Evolutionary conservation across 2,888 invertebrate genomes (phyloP).

Genomic region (Augiades crinisus): DNA sequence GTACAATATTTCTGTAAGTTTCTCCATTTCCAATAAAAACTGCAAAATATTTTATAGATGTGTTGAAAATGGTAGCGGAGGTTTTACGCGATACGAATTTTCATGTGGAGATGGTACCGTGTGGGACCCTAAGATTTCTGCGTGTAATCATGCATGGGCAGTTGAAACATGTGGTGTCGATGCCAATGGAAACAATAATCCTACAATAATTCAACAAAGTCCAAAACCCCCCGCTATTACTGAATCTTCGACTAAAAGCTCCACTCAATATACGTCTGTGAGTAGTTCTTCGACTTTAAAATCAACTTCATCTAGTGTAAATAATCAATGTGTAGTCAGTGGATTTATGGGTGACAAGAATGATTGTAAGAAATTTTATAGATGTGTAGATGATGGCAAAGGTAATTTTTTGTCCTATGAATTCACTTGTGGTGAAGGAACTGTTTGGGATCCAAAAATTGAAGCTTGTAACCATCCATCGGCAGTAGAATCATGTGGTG

Average conservation of each 20-base stretch:
- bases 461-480: conserved; percentile 81
- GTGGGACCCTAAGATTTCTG: conserved; percentile 80
- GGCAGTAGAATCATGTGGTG: conserved; percentile 62
- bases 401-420: conserved; percentile 82
- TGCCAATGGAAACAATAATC: not conserved
- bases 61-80: conserved; percentile 77
- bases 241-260: not conserved
- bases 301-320: conserved; percentile 5
- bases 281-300: conserved; percentile 4
- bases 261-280: conserved; percentile 1
- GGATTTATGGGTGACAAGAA: conserved; percentile 86
- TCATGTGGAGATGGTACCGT: conserved; percentile 85
- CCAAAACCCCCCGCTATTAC: not conserved
- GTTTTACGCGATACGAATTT: conserved; percentile 82
- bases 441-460: conserved; percentile 80
- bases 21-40: conserved; percentile 29
- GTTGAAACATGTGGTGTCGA: conserved; percentile 34
- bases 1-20: no score
- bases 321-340: conserved; percentile 68
- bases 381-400: conserved; percentile 83
- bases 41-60: conserved; percentile 41
- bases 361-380: conserved; percentile 88
- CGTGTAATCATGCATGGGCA: conserved; percentile 80
- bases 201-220: not conserved
- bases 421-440: conserved; percentile 85